Evolutionary conservation across 2,113 vertebrate genomes (phyloP), one percentile per base, ranked within the genome.

Genomic region (Petromus typicus): DNA sequence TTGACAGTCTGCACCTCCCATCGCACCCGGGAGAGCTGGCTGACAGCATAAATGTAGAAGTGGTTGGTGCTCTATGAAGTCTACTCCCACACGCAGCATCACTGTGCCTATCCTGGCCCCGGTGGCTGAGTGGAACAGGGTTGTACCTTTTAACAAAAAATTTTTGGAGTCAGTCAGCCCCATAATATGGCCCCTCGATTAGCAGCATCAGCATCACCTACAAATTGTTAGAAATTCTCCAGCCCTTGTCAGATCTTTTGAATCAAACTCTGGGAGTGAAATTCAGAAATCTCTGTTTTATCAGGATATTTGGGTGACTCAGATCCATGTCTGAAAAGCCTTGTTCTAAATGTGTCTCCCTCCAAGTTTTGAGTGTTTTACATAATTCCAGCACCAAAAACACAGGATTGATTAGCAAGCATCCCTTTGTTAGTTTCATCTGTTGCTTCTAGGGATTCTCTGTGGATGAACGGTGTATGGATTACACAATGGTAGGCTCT

Each of bases 171-270:
- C 67, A 37, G 7, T 83, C 56, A 16, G 48, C 90, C 40, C 54
- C 40, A n/a, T 85, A 27, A 20, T 32, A 18, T 20, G 0, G 1
- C 45, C 18, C 17, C 6, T 92, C n/a, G 4, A 8, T 80, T 32
- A 27, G 48, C 81, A 78, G 37, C 79, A 43, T 48, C 59, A 16
- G 6, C 32, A 30, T 86, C 22, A 51, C 27, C 37, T 54, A 5
- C 16, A 91, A 93, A 32, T 85, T 89, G 48, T 25, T 61, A 61
- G 82, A 88, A 45, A 86, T 91, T n/a, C 54, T 73, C 40, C 10
- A 54, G 43, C 11, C 32, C 37, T 48, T 20, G 13, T 25, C 7
- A 67, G 23, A 66, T 27, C 27, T 27, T 40, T n/a, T n/a, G 64
- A 93, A 76, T 81, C 17, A 61, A 40, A 79, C 10, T 79, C 67